Base-by-base conservation (phyloP, 2,113 vertebrate genomes). In the Natator depressus region DNA sequence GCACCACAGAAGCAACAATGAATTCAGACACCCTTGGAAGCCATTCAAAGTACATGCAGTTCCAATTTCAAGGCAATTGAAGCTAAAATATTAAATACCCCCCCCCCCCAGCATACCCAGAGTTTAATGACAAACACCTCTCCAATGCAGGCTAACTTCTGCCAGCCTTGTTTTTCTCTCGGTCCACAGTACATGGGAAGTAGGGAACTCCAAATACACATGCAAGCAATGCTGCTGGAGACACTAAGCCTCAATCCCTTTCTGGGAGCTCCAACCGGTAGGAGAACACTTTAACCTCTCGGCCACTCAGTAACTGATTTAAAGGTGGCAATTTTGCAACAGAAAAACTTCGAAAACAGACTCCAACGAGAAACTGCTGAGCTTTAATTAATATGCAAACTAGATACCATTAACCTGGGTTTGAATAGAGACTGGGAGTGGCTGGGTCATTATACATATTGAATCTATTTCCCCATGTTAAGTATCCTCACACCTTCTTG, bases 61-160 rank as follows among this genome's bases (percentile, higher is more conserved):
- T 90, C 82, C 20, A 51, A 84, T 25, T 84, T 82, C 79, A 85
- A 90, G 80, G 59, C 31, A 90, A 38, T 42, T 83, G 2, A 53
- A 95, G 14, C 22, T 3, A 51, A 47, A 27, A 79, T 13, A 27
- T 11, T 42, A 88, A 72, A 10, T 62, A 84, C 29, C 17, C 8
- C 62, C 25, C 25, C n/a, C n/a, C 2, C 16, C 53, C 27, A 29
- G 55, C 5, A 2, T 29, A 93, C 31, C n/a, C 8, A 50, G 46
- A 27, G 59, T 89, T 62, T 80, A 54, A 49, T 31, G 51, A 49
- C 6, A 84, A 86, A 93, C 80, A 46, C 16, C 29, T 91, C 62
- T 8, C 1, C n/a, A 0, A 0, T 31, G 3, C 57, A 57, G 14
- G 25, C 55, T 50, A 75, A 82, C 80, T 35, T 46, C 55, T 42